phyloP scores from a whole-genome alignment of 1,140 invertebrate species.

The Drosophila guanche region DNA sequence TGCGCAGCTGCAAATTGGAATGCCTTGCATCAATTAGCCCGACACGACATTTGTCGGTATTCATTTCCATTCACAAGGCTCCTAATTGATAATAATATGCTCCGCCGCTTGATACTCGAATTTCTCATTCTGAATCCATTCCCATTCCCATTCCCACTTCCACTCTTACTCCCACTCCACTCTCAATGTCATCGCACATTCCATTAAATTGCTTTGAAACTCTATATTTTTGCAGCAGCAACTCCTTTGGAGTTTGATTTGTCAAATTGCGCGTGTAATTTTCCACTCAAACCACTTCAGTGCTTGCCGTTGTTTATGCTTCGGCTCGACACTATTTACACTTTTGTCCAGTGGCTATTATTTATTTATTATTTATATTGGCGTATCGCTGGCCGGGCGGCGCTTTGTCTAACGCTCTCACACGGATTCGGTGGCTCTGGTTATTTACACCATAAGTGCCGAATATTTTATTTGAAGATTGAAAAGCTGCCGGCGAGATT shows the following conservation, averaged over 20 bases:
- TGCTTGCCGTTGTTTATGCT: not conserved
- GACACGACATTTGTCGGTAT: not conserved
- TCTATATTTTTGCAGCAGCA: slow-evolving; percentile 49
- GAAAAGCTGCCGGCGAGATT: too few relatives aligned
- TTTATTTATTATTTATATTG: slow-evolving; percentile 18
- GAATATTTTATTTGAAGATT: too few relatives aligned
- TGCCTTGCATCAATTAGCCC: not conserved
- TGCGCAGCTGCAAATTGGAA: not conserved
- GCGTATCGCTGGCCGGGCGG: too few relatives aligned
- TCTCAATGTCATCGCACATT: not conserved
- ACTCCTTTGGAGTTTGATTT: slow-evolving; percentile 58
- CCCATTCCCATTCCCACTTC: not conserved
- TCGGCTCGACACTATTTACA: slow-evolving; percentile 15
- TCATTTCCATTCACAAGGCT: not conserved
- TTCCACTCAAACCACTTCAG: slow-evolving; percentile 45
- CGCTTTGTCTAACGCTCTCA: too few relatives aligned
- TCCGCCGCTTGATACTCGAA: not conserved
- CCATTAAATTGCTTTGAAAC: slow-evolving; percentile 22
- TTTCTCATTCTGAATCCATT: slow-evolving; percentile 1
- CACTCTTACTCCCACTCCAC: slow-evolving; percentile 1
- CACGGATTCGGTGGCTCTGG: too few relatives aligned
- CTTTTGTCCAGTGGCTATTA: slow-evolving; percentile 20
- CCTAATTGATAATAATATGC: slow-evolving; percentile 1
- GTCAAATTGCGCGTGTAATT: slow-evolving; percentile 52
- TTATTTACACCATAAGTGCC: too few relatives aligned